Base-by-base conservation (phyloP, 2,797 vertebrate genomes). In the Cynodonichthys magdalenae region DNA sequence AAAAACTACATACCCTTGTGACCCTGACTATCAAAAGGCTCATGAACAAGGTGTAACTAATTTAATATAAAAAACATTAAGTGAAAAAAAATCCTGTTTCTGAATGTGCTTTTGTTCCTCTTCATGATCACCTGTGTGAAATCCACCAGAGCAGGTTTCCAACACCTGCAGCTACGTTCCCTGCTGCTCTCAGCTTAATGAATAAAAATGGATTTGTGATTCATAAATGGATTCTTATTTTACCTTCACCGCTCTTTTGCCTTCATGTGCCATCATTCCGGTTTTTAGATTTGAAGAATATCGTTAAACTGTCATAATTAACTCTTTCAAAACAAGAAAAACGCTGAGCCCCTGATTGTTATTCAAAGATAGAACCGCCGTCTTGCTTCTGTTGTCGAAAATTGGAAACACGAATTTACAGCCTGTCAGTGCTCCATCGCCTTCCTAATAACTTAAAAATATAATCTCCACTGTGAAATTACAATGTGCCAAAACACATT, bases 81-180 rank as follows among this genome's bases (percentile, higher is more conserved):
- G 29, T 31, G 29, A 31, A 31, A 6, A 31, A 17, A 15, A 15
- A 44, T 17, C 42, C 24, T 24, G 41, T 17, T 31, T 63, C 8
- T 45, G 27, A 19, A 0, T 47, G 10, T 18, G 7, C 66, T 58
- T 83, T 72, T 61, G 72, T 77, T 83, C 28, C 66, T 65, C 44
- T 29, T 24, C 14, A 31, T 51, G 67, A 62, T 71, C 34, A 57
- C 52, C 20, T n/a, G n/a, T n/a, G n/a, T n/a, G n/a, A 18, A 59
- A 62, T 50, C n/a, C 5, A 48, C 39, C 44, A n/a, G n/a, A n/a
- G 55, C 50, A 68, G 63, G 67, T 63, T 44, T 54, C 60, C 41
- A 81, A 63, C 86, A 84, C 88, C 74, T 79, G 86, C 4, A 39
- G 51, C 24, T 20, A 19, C 17, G 20, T 59, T 1, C 34, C 36